These are phyloP conservation scores for Malurus splendens DNA, from an alignment of 2,797 vertebrate species.

Conservation along the genomic window DNA sequence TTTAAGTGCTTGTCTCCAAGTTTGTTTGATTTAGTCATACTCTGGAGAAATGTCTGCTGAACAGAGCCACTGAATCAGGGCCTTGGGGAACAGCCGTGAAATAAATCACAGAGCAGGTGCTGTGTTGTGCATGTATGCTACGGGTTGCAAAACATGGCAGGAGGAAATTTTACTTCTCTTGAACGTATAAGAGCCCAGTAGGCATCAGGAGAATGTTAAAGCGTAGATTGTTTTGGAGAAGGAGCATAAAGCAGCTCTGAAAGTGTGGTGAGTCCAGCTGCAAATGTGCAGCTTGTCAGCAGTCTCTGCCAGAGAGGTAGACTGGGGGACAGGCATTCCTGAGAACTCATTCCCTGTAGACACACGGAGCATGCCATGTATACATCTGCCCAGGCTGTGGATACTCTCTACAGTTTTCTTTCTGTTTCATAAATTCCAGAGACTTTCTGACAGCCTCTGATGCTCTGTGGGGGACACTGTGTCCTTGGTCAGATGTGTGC, in stretches of 20 bases:
- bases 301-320: not conserved
- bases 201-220: not conserved
- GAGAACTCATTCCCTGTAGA: not conserved
- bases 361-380: not conserved
- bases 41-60: not conserved
- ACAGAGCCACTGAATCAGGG: not conserved
- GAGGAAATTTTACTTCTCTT: not conserved
- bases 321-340: accelerated
- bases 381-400: not conserved
- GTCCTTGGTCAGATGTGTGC: not conserved
- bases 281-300: accelerated
- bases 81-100: not conserved
- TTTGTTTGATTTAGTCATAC: slow-evolving; percentile 24
- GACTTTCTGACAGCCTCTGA: not conserved
- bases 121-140: not conserved
- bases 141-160: not conserved
- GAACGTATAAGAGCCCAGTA: not conserved
- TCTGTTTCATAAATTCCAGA: not conserved
- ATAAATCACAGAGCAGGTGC: not conserved
- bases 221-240: not conserved
- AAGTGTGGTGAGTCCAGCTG: not conserved
- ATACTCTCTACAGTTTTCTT: not conserved
- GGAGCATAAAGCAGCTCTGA: not conserved
- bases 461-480: not conserved
- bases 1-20: not conserved